Base-by-base conservation (phyloP, 2,113 vertebrate species). In the Odobenus rosmarus region DNA sequence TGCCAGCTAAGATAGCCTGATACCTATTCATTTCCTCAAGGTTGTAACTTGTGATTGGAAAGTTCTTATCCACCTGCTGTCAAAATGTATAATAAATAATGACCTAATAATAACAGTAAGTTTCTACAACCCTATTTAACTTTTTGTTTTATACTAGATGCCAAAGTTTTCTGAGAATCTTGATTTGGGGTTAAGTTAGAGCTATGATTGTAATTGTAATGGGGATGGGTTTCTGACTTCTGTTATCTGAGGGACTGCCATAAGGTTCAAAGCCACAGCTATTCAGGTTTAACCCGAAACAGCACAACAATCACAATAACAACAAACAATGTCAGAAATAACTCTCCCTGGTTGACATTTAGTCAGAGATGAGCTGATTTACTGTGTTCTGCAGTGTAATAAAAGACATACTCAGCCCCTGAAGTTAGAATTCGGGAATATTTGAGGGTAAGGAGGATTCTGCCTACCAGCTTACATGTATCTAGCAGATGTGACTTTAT, bases 21-120 rank as follows among this genome's bases (percentile, higher is more conserved):
- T 88, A 49, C 83, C 81, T 81, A n/a, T 95, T 77, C 19, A 92
- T 91, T 93, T 72, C 42, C 92, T 97, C 80, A 93, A 88, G 77
- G 67, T 89, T 83, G 96, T 62, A 53, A 11, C 42, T 64, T 71
- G 0, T 74, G 76, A 92, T 90, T 95, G 85, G 85, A 93, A 94
- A 86, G 16, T 39, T 23, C 6, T 95, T 89, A 93, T 51, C 86
- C 7, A 51, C 36, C 86, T 51, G 9, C 67, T 91, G 31, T 82
- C 77, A 94, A 36, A 82, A 93, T 61, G 3, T 86, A 51, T 67
- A 82, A 89, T 92, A 90, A 94, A 88, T 89, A 69, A 62, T 88
- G 71, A 88, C n/a, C 71, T 90, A 88, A 28, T 21, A 23, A 2
- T 80, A 90, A 53, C 49, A 46, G 21, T 62, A 74, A 55, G 53